A percentile compares a stretch with the other conserved stretches of the same genome.
These are phyloP conservation scores for Leistus spinibarbis DNA, from an alignment of 2,888 invertebrate genomes.

Conservation along the genomic window DNA sequence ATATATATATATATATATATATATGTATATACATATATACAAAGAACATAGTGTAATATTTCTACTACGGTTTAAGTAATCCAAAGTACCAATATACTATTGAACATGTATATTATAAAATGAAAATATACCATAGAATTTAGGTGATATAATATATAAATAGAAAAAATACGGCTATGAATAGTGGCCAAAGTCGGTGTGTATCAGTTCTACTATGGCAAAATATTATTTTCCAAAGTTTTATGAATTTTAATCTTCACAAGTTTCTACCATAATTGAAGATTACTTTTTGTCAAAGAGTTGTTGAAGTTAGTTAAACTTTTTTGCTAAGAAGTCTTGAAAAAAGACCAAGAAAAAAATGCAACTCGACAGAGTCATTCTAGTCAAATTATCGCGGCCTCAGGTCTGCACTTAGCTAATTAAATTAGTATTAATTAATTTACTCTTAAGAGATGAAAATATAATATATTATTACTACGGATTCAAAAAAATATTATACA, in stretches of 20 bases:
- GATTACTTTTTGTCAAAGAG: slow-evolving; percentile 46
- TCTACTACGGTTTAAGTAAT: slow-evolving; percentile 57
- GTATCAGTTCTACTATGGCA: slow-evolving; percentile 25
- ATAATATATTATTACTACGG: slow-evolving; percentile 52
- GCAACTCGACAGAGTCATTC: slow-evolving; percentile 55
- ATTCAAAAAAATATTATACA: slow-evolving; percentile 52
- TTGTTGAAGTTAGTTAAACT: slow-evolving; percentile 43
- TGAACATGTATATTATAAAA: slow-evolving; percentile 53
- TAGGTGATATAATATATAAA: slow-evolving; percentile 34
- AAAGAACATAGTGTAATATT: slow-evolving; percentile 61
- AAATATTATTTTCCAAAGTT: slow-evolving; percentile 28
- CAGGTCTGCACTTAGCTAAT: slow-evolving; percentile 56
- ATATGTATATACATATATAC: too few relatives aligned
- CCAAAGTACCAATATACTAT: slow-evolving; percentile 70
- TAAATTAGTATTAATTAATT: slow-evolving; percentile 55
- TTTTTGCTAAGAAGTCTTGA: slow-evolving; percentile 45
- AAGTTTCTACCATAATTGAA: slow-evolving; percentile 32
- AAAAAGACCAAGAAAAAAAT: slow-evolving; percentile 39
- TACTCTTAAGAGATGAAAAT: slow-evolving; percentile 44
- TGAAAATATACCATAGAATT: slow-evolving; percentile 32
- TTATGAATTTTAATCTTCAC: slow-evolving; percentile 31
- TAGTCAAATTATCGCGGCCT: slow-evolving; percentile 58
- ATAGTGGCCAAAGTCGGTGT: slow-evolving; percentile 32
- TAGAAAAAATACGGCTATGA: slow-evolving; percentile 26
- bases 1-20: slow-evolving; percentile 20